Evolutionary conservation across 1,140 invertebrate species (phyloP), one percentile per base, ranked within the genome.

Genomic region (Branchinecta lynchi): DNA sequence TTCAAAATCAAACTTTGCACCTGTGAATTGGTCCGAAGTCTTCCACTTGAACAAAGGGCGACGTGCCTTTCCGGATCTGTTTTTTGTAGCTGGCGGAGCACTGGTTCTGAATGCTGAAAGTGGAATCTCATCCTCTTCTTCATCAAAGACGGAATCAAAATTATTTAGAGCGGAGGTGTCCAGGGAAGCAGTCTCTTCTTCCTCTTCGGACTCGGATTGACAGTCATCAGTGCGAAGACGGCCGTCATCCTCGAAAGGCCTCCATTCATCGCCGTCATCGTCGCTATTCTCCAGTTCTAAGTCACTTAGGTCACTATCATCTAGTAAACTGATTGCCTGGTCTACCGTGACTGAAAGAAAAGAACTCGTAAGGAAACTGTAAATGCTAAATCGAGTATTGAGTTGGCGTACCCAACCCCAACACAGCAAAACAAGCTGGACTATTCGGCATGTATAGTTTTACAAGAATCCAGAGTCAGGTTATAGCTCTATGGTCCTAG

Each of bases 221-320:
- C 46, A 51, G 46, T 51, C 46, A n/a, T 51, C n/a, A n/a, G n/a
- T 51, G n/a, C 46, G 46, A 51, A 9, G 46, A 51, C n/a, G 46
- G 46, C 46, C 46, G n/a, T 51, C 46, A 51, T 51, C n/a, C 9
- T n/a, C n/a, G 46, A 51, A 51, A 51, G 46, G 46, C 46, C 9
- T 51, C 46, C 46, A 51, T 51, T 51, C 46, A n/a, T 51, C n/a
- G 46, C 46, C 46, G 46, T 51, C 46, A 51, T 51, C 46, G 46
- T 51, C 46, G 46, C 46, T 51, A 51, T 9, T n/a, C 46, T 51
- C 46, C n/a, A 51, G 46, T 9, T 9, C n/a, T n/a, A 51, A 51
- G n/a, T 51, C n/a, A 51, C 46, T 51, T 51, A 51, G 46, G 46
- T 51, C 46, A n/a, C 46, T 51, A n/a, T 51, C 46, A 51, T 51